Evolutionary conservation across 2,113 vertebrate species (phyloP).

Genomic region (Dascyllus trimaculatus): DNA sequence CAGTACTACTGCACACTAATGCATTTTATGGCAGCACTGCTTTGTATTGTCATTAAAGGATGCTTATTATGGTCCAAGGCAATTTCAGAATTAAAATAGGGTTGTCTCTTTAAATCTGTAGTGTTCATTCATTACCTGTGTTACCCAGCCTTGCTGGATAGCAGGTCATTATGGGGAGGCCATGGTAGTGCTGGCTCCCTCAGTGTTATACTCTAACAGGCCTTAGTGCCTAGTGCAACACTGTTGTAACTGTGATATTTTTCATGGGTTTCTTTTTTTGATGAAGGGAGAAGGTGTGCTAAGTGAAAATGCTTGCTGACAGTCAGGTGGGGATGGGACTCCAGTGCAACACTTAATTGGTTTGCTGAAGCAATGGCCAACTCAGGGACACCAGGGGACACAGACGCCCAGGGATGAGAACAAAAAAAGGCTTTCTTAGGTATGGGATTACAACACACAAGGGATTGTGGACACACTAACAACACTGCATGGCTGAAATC

Average conservation of each 20-base stretch:
- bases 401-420: slow-evolving; percentile 31
- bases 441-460: slow-evolving; percentile 51
- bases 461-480: slow-evolving; percentile 32
- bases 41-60: not conserved
- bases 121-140: not conserved
- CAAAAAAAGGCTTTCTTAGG: slow-evolving; percentile 36
- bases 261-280: not conserved
- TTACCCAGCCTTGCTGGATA: not conserved
- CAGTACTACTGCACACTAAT: not conserved
- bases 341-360: slow-evolving; percentile 52
- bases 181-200: no score
- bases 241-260: not conserved
- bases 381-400: slow-evolving; percentile 37
- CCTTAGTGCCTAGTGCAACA: not conserved
- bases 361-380: slow-evolving; percentile 52
- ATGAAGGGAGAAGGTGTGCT: slow-evolving; percentile 2
- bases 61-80: not conserved
- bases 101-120: not conserved
- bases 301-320: slow-evolving; percentile 50
- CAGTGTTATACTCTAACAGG: slow-evolving; percentile 7
- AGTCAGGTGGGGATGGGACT: slow-evolving; percentile 35
- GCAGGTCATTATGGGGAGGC: slow-evolving; percentile 5
- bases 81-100: not conserved
- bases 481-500: slow-evolving; percentile 20
- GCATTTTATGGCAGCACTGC: not conserved